These are phyloP conservation scores for Fissipunctia ypsillon DNA, from an alignment of 2,888 invertebrate species.

Conservation along the genomic window DNA sequence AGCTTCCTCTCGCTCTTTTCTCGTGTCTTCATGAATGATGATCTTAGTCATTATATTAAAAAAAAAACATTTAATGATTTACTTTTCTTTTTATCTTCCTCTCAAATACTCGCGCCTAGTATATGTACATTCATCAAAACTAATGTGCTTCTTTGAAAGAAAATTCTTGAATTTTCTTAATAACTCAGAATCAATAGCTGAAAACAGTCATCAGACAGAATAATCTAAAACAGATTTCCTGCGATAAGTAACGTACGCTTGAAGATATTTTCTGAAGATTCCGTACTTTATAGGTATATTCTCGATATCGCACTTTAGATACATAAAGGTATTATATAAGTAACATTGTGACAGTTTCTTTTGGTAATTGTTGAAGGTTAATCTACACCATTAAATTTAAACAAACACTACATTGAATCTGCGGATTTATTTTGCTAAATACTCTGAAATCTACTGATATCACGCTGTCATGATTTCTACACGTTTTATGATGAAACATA, in stretches of 20 bases:
- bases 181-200: constrained; percentile 25
- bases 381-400: constrained; percentile 6
- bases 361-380: not conserved
- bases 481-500: constrained; percentile 41
- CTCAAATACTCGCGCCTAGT: constrained; percentile 11
- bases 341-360: not conserved
- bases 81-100: constrained; percentile 37
- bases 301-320: not conserved
- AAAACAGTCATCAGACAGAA: constrained; percentile 1
- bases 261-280: not conserved
- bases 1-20: constrained; percentile 3
- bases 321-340: not conserved
- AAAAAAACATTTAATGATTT: constrained; percentile 6
- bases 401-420: constrained; percentile 3
- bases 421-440: constrained; percentile 13
- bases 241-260: constrained; percentile 12
- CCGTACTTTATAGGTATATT: not conserved
- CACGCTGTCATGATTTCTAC: constrained; percentile 11
- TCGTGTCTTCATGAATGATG: constrained; percentile 19
- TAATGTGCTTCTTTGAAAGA: not conserved
- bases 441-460: constrained; percentile 16
- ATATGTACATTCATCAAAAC: constrained; percentile 17
- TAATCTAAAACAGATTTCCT: constrained; percentile 2
- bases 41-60: constrained; percentile 19
- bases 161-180: not conserved